phyloP scores from a whole-genome alignment of 2,888 invertebrate genomes.

The Parthenolecanium corni region DNA sequence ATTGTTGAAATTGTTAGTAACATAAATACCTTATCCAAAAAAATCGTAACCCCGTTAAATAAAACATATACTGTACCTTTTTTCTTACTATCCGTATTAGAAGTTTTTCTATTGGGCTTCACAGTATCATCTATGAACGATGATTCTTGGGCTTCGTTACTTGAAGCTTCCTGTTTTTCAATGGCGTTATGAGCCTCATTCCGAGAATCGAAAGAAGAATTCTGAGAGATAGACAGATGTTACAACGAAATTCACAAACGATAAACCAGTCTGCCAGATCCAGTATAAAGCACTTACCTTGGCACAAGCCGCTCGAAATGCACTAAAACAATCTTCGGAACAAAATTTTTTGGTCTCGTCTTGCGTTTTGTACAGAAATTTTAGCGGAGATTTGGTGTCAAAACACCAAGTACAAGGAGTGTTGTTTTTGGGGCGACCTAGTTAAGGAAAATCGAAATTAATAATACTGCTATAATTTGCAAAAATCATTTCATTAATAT shows the following conservation, averaged over 20 bases:
- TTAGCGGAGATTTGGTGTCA: conserved; percentile 67
- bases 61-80: background rate
- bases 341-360: conserved; percentile 87
- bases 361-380: conserved; percentile 75
- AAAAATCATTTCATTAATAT: background rate
- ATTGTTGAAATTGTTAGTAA: too few relatives aligned
- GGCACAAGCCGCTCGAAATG: conserved; percentile 63
- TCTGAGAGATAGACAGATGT: too few relatives aligned
- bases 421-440: conserved; percentile 64
- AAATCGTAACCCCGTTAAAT: background rate
- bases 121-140: too few relatives aligned
- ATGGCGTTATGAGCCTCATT: too few relatives aligned
- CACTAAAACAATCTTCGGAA: conserved; percentile 76
- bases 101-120: background rate
- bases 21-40: too few relatives aligned
- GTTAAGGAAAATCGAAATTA: background rate
- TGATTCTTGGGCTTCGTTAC: too few relatives aligned
- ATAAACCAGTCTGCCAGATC: too few relatives aligned
- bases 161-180: too few relatives aligned
- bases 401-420: conserved; percentile 72
- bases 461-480: background rate
- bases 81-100: conserved; percentile 6
- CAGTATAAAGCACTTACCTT: conserved; percentile 23
- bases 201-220: too few relatives aligned
- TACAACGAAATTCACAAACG: too few relatives aligned